Base-by-base conservation (phyloP, 2,797 vertebrate species). In the Florisuga fusca region DNA sequence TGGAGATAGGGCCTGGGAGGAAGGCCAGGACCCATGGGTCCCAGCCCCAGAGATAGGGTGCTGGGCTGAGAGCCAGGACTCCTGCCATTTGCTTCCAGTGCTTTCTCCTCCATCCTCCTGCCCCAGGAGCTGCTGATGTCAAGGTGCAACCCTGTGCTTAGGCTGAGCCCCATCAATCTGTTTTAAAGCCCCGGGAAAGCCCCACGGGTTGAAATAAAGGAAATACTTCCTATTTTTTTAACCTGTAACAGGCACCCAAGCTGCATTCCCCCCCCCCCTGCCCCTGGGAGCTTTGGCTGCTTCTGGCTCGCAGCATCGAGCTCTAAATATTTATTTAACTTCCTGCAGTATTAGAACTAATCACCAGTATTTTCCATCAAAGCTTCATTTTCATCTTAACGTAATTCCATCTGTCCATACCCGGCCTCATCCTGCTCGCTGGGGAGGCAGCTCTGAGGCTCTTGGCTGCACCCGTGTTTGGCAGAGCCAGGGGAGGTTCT, bases 331-430 rank as follows among this genome's bases (percentile, higher is more conserved):
- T 95, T 96, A 94, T 95, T 95, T 93, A 94, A 93, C 93, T 93
- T 89, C 81, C 94, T 84, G 78, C 90, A 22, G 95, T 72, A 95
- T 96, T 96, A 96, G 89, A 93, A 96, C 93, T 96, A 96, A 97
- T 97, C 96, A 97, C 95, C 61, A 45, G 79, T 83, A 94, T 95
- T 96, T 94, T 83, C 95, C 92, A 91, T 85, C 89, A 95, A 95
- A 96, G 94, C 93, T 95, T 97, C 95, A 89, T 95, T 97, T 95
- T 96, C 93, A 92, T 97, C 94, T 95, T 96, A 92, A 83, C 45
- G 16, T 89, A 95, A 96, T 91, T 95, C 94, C 96, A 92, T 95
- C 95, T 93, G 95, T 66, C 84, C 95, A 83, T 26, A 50, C 89
- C 85, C 89, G 92, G 94, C 78, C 78, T 1, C 84, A 67, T 92